Percentiles rank a stretch among this genome's conserved stretches.
These are phyloP conservation scores for Datnioides undecimradiatus DNA, from an alignment of 2,113 vertebrate species.

Conservation along the genomic window DNA sequence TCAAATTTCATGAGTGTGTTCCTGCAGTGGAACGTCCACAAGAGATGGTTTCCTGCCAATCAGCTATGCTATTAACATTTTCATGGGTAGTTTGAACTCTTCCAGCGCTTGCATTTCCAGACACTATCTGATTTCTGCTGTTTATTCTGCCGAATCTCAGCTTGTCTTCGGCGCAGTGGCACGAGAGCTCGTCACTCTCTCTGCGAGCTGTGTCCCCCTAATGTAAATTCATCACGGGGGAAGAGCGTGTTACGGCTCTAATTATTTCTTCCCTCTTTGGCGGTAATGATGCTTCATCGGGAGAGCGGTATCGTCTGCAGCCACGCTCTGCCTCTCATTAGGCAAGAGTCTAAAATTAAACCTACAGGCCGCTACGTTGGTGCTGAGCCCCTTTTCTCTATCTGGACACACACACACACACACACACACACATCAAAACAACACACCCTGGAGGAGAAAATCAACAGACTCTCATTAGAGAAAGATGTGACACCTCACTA, in stretches of 20 bases:
- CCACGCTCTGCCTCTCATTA: constrained; percentile 65
- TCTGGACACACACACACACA: constrained; percentile 19
- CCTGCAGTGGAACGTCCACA: neutral
- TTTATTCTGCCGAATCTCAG: constrained; percentile 22
- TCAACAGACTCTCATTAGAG: constrained; percentile 62
- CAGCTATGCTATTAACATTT: constrained; percentile 3
- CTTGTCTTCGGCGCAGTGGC: constrained; percentile 10
- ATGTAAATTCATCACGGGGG: constrained; percentile 50
- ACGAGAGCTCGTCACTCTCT: constrained; percentile 18
- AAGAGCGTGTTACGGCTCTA: constrained; percentile 30
- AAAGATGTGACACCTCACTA: constrained; percentile 11
- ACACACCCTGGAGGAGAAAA: constrained; percentile 46
- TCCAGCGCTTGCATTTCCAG: constrained; percentile 13
- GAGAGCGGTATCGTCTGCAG: constrained; percentile 43
- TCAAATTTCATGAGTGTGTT: neutral
- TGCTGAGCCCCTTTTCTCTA: constrained; percentile 23
- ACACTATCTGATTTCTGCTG: constrained; percentile 36
- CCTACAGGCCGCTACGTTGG: constrained; percentile 43
- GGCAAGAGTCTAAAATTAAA: constrained; percentile 62
- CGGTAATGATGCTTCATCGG: constrained; percentile 58
- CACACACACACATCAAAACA: constrained; percentile 30
- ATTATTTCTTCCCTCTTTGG: constrained; percentile 64
- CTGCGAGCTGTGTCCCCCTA: constrained; percentile 1
- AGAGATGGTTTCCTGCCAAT: constrained; percentile 1
- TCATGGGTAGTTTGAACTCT: constrained; percentile 29